Evolutionary conservation across 2,113 vertebrate species (phyloP).

Genomic region (Tragelaphus scriptus): DNA sequence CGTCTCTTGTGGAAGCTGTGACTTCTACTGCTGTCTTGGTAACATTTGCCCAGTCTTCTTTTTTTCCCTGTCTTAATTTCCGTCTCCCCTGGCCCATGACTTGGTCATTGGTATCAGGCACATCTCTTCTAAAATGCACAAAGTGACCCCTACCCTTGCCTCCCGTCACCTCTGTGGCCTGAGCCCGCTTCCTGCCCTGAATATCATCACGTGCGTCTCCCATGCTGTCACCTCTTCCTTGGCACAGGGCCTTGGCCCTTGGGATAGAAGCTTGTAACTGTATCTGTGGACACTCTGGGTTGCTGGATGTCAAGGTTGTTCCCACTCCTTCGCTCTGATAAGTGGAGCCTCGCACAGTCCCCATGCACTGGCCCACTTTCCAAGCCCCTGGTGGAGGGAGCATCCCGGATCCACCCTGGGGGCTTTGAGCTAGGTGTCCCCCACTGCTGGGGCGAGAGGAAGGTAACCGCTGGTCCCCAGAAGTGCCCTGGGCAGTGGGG

Average conservation of each 20-base stretch:
- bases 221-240: accelerated
- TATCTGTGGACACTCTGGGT: accelerated
- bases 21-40: background rate
- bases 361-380: accelerated
- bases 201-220: accelerated
- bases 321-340: background rate
- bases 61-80: background rate
- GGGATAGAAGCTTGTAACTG: accelerated
- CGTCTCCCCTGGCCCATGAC: background rate
- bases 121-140: background rate
- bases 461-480: accelerated
- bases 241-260: accelerated
- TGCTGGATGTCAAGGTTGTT: background rate
- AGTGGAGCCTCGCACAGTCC: accelerated
- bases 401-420: accelerated
- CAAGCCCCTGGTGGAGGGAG: accelerated
- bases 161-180: accelerated
- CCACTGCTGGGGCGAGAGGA: background rate
- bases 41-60: accelerated
- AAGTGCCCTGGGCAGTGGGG: accelerated
- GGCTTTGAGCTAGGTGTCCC: background rate
- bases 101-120: background rate
- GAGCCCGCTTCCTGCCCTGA: background rate
- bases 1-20: background rate
- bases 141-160: accelerated